Evolutionary conservation across 2,113 vertebrate genomes (phyloP), one percentile per base, ranked within the genome.

Genomic region (Heterocephalus glaber): DNA sequence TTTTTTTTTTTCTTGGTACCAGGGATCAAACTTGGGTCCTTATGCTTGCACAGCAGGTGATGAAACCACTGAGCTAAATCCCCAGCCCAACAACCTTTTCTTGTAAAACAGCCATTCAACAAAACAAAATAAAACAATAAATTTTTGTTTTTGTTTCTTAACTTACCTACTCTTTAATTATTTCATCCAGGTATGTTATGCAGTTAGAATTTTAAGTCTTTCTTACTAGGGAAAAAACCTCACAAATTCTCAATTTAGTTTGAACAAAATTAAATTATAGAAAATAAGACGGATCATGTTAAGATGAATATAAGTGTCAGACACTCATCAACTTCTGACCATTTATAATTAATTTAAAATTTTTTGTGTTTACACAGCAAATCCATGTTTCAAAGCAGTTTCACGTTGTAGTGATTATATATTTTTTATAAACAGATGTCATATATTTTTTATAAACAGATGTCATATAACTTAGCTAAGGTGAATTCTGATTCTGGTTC

Each of bases 131-230:
- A 74, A 41, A 44, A 28, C 17, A n/a, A 19, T n/a, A 38, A n/a
- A 41, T 47, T 44, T 16, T 33, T 52, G 7, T 35, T 79, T 52
- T 33, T 19, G 13, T 22, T 56, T 80, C 82, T 92, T 92, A 76
- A 76, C 38, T 76, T 56, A 81, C 38, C 52, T 93, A 0, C 38
- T 66, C 20, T 65, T 38, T 93, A 93, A 76, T 94, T 79, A 60
- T 94, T 86, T 96, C 38, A 66, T 77, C 41, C 17, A 41, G 2
- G 47, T 81, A 33, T 12, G 24, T 87, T 9, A 28, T 81, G 17
- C 2, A 65, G n/a, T 77, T 94, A 89, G 13, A 13, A 90, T 93
- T 86, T 94, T 95, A 92, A 77, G 35, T 92, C 70, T 96, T 92
- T 11, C 5, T 79, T 44, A 66, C 26, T 84, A 52, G 35, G 22